phyloP scores from a whole-genome alignment of 2,113 vertebrate species.

The Tragelaphus imberbis region DNA sequence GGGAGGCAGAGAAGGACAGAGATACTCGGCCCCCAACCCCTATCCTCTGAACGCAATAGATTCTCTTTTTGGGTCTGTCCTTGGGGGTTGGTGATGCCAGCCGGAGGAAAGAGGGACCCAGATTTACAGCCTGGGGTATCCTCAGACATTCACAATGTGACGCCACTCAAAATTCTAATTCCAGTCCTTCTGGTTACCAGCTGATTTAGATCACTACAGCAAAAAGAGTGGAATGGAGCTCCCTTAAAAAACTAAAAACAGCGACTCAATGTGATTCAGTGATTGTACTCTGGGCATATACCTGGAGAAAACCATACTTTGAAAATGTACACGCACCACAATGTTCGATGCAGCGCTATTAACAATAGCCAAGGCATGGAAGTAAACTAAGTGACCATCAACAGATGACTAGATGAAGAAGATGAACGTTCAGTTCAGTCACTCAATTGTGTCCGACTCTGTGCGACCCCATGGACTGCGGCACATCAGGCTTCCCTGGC shows the following conservation, averaged over 20 bases:
- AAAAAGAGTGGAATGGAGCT: neutral
- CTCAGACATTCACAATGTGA: neutral
- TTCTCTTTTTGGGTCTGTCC: neutral
- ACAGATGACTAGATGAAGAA: neutral
- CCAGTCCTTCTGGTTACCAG: neutral
- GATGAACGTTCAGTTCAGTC: neutral
- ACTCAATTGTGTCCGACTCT: rapidly evolving
- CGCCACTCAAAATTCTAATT: neutral
- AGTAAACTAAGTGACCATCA: neutral
- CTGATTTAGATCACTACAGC: neutral
- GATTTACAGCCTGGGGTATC: neutral
- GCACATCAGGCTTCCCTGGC: neutral
- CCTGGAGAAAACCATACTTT: neutral
- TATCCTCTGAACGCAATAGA: neutral
- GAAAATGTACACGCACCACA: rapidly evolving
- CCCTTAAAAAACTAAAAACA: neutral
- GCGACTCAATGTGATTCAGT: rapidly evolving
- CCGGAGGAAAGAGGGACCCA: neutral
- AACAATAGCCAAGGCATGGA: neutral
- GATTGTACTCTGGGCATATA: neutral
- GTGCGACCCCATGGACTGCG: rapidly evolving
- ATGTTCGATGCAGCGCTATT: rapidly evolving
- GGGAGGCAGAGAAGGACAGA: neutral
- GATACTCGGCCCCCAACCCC: neutral
- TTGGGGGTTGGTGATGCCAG: neutral